Evolutionary conservation across 2,113 vertebrate species (phyloP).

Genomic region (Carassius gibelio): DNA sequence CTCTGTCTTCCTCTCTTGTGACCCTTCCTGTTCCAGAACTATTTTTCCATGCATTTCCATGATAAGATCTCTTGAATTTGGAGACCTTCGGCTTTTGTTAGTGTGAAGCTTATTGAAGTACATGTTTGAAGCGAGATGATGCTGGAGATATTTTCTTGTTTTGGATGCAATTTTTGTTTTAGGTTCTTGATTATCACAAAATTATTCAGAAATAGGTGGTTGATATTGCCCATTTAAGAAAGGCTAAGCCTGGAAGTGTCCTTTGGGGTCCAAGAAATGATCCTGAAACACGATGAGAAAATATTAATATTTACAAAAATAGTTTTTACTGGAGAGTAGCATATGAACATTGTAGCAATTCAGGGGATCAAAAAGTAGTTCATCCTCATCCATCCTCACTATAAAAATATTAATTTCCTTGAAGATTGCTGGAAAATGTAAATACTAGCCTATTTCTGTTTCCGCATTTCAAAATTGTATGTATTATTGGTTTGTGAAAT

Average conservation of each 20-base stretch:
- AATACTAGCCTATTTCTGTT: not conserved
- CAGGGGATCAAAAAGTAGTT: not conserved
- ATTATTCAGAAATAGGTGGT: slow-evolving; percentile 6
- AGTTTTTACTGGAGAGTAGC: not conserved
- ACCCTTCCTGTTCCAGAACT: slow-evolving; percentile 29
- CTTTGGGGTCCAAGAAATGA: not conserved
- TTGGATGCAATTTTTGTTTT: slow-evolving; percentile 34
- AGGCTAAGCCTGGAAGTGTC: slow-evolving; percentile 15
- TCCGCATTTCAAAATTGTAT: not conserved
- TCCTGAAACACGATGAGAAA: slow-evolving; percentile 28
- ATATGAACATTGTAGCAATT: not conserved
- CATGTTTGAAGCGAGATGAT: slow-evolving; percentile 19
- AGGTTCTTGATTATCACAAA: slow-evolving; percentile 15
- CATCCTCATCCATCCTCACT: too few relatives aligned
- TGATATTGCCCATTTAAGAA: slow-evolving; percentile 3
- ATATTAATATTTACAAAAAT: not conserved
- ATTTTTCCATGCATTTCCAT: slow-evolving; percentile 35
- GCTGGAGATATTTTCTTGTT: slow-evolving; percentile 10
- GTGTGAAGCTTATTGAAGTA: slow-evolving; percentile 38
- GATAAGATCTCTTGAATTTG: slow-evolving; percentile 3
- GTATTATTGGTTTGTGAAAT: not conserved
- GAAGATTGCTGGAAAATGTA: not conserved
- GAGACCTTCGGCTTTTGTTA: slow-evolving; percentile 14
- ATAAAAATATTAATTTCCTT: not conserved
- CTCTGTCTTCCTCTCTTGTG: slow-evolving; percentile 26